Evolutionary conservation across 2,888 invertebrate species (phyloP), one percentile per base, ranked within the genome.

Genomic region (Aspidapion aeneum): DNA sequence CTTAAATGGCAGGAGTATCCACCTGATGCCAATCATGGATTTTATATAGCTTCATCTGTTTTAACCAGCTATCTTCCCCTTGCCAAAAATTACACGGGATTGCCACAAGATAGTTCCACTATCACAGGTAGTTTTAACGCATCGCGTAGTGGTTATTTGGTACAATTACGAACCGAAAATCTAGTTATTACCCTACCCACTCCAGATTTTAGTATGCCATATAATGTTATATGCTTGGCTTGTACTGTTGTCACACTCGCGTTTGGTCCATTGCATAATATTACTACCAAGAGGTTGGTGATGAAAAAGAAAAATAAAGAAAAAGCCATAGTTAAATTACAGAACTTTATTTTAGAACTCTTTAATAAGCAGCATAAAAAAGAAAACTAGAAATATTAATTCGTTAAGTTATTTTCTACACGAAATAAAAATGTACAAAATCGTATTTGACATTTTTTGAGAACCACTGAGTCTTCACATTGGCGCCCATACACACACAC

Each of bases 201-300:
- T 1, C 99, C 99, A 0, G 99, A 99, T 81, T 99, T 99, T 80
- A 97, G 97, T 78, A 99, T 99, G 99, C 99, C 99, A 0, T 99
- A 98, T 80, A 99, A 99, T 82, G 99, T 99, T 0, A 98, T 99
- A 74, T 99, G 99, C 78, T 85, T 99, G 72, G 96, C 98, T 0
- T 98, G 98, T 75, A 99, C 99, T 99, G 99, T 98, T 3, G 94
- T 99, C 0, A 98, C 98, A 0, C 80, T 98, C 66, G 96, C 96
- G 1, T 98, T 97, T 81, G 96, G 97, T 0, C 96, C 96, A 1
- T 86, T 98, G 57, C 94, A 97, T 77, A 96, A 96, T 77, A 93
- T 96, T 66, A 94, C 96, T 54, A 96, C 96, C 2, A 96, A 95
- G 81, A 84, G 89, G 74, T 78, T 89, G 51, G 82, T 86, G 19